Evolutionary conservation across 2,888 invertebrate genomes (phyloP), one percentile per base, ranked within the genome.

Genomic region (Philaethria dido): DNA sequence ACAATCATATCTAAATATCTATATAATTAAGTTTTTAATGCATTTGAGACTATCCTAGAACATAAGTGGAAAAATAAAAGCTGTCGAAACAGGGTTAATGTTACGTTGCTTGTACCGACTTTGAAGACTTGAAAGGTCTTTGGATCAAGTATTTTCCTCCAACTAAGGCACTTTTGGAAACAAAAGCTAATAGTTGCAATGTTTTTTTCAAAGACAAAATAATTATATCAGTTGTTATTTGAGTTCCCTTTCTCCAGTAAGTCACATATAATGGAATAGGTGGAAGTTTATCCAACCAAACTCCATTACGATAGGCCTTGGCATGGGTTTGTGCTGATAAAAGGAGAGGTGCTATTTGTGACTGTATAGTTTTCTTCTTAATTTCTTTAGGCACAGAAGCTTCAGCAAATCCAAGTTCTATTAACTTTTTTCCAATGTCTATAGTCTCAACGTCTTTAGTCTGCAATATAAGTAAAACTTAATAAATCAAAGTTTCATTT

Each of bases 381-480:
- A 92, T 78, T 45, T 75, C 77, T 72, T 69, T 70, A 16, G 87
- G 91, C 1, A 89, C 81, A 66, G 84, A 86, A 13, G 85, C 87
- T 75, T 85, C 88, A 18, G 92, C 93, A 78, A 88, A 92, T 20
- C 93, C 93, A 67, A 93, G 86, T 74, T 93, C 92, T 16, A 93
- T 88, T 42, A 93, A 78, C 71, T 87, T 89, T 74, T 91, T 84
- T 42, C 89, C 93, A 74, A 93, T 75, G 71, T 93, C 90, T 69
- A 93, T 72, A 6, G 83, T 88, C 75, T 92, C 90, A 57, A 82
- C 79, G 67, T 82, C 77, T 77, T 92, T 91, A 69, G 80, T 80
- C 92, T 91, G 82, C 64, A 89, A 87, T 64, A 48, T 68, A 74
- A 73, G 60, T 29, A 71, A 52, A 29, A 52, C 52, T 0, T 54